phyloP scores from a whole-genome alignment of 2,797 vertebrate species.

The Darevskia nairensis region DNA sequence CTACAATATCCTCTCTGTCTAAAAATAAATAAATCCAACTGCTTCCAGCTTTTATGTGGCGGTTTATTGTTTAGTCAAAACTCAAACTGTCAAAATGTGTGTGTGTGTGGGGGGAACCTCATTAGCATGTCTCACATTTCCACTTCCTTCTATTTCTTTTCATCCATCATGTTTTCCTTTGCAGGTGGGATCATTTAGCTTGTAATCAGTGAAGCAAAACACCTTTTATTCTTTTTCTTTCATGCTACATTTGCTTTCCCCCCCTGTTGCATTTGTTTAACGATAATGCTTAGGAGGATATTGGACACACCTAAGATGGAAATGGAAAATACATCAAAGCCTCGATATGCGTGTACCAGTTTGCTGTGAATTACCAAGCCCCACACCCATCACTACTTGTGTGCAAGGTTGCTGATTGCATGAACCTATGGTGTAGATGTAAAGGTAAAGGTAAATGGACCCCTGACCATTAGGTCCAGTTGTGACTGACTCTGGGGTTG shows the following conservation, averaged over 20 bases:
- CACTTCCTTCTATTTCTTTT: neutral
- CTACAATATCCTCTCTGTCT: too few species aligned
- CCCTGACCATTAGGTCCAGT: too few species aligned
- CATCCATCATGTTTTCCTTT: slow-evolving; percentile 36
- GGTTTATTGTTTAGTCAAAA: neutral
- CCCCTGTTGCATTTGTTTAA: slow-evolving; percentile 17
- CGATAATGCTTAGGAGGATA: slow-evolving; percentile 1
- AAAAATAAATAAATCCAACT: neutral
- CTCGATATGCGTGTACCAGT: neutral
- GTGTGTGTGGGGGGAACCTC: neutral
- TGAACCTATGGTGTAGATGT: neutral
- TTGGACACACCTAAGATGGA: neutral
- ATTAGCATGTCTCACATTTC: slow-evolving; percentile 21
- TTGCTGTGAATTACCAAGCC: neutral
- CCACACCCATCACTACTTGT: neutral
- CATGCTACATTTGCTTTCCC: slow-evolving; percentile 28
- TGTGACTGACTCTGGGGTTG: too few species aligned
- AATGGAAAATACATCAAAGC: neutral
- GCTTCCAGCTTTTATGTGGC: neutral
- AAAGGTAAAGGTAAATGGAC: neutral
- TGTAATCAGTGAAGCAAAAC: slow-evolving; percentile 35
- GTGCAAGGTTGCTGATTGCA: neutral
- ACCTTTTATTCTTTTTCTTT: slow-evolving; percentile 10
- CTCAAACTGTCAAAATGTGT: neutral
- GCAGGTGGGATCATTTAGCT: slow-evolving; percentile 24